Conservation (phyloP, 2,797 vertebrate genomes). For the Hemibagrus guttatus region DNA sequence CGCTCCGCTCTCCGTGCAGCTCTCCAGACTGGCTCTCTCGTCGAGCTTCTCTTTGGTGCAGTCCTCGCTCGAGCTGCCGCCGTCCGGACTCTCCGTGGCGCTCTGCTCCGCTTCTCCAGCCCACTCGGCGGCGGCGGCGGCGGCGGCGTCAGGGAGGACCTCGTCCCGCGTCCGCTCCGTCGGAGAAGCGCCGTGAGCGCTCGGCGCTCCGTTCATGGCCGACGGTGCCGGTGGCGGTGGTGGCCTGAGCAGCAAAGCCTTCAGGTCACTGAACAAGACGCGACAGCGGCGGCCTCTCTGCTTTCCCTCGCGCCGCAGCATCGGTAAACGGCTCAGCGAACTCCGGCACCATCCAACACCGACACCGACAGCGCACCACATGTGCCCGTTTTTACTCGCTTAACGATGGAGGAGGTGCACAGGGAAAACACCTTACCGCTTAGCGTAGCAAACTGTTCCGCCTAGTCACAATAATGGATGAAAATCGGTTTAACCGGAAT, state of each 20-base stretch:
- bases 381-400: constrained; percentile 68
- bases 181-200: constrained; percentile 56
- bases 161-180: constrained; percentile 64
- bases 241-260: constrained; percentile 80
- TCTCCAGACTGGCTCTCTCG: constrained; percentile 81
- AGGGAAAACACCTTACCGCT: constrained; percentile 18
- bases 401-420: constrained; percentile 41
- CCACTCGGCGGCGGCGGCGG: constrained; percentile 61
- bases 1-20: constrained; percentile 85
- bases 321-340: constrained; percentile 77
- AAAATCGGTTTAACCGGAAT: not conserved
- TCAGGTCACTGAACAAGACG: constrained; percentile 87
- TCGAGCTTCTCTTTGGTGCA: constrained; percentile 81
- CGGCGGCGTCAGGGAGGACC: constrained; percentile 45
- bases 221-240: constrained; percentile 70
- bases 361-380: constrained; percentile 76
- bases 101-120: constrained; percentile 63
- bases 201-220: constrained; percentile 48
- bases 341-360: constrained; percentile 74
- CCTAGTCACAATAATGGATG: not conserved
- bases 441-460: constrained; percentile 1
- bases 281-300: constrained; percentile 86
- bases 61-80: constrained; percentile 80
- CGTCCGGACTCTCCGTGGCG: constrained; percentile 69
- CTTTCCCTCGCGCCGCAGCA: constrained; percentile 84